Base-by-base conservation (phyloP, 2,888 invertebrate genomes). In the Apeira syringaria region DNA sequence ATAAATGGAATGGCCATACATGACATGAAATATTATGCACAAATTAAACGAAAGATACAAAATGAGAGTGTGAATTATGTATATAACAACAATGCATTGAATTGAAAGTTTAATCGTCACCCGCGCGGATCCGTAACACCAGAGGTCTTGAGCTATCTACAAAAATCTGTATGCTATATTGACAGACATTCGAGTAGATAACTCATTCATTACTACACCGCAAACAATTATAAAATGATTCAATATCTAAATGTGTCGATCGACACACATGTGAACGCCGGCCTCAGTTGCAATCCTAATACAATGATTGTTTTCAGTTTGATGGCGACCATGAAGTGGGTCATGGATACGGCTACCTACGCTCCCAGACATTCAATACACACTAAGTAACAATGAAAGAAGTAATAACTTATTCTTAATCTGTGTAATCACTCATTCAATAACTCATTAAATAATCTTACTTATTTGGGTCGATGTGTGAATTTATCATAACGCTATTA, bases 281-380 rank as follows among this genome's bases (percentile, higher is more conserved):
- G 15, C 4, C 4, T 15, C 15, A 15, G 4, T 3, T 15, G 4
- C 15, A 4, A 15, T 3, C 15, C 15, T 3, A 15, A 60, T 59
- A 52, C 53, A 45, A 61, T 59, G 67, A 80, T 82, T 81, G 76
- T 80, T 62, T 59, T 67, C 62, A 73, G 81, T 80, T 80, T 67
- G 79, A 80, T 63, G 60, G 35, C 43, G 59, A 46, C 55, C 27
- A 46, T 48, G 41, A 58, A 74, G 69, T 74, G 51, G 76, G 81
- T 75, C 80, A 82, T 80, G 82, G 81, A n/a, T n/a, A n/a, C n/a
- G 67, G 70, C 59, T 26, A 27, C 34, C 27, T 39, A 56, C 31
- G 60, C 63, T 80, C 80, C 73, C 80, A 79, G 50, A 54, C 41
- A 40, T 53, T 50, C 40, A 44, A 42, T 25, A 47, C 9, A 27